Base-by-base conservation (phyloP, 2,113 vertebrate genomes). In the Eolophus roseicapilla region DNA sequence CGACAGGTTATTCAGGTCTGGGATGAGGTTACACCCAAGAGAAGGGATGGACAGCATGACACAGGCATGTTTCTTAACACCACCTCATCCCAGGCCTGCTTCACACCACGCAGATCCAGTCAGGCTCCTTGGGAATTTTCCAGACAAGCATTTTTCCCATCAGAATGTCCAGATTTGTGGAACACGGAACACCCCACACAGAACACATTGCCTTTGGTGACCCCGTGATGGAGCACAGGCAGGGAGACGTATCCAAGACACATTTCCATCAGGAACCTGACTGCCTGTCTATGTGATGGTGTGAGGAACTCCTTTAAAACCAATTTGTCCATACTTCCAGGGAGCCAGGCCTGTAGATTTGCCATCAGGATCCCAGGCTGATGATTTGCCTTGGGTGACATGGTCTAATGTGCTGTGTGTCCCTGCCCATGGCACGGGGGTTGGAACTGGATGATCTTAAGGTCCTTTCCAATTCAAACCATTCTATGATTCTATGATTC, bases 1-100 rank as follows among this genome's bases (percentile, higher is more conserved):
- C 10, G 31, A 62, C 95, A 95, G 89, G 91, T 97, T 97, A 87
- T 77, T 94, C 96, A 95, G 79, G 96, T 95, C 65, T 85, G 62
- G 62, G 47, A 18, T 37, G 39, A 85, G 83, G 84, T 79, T 62
- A 92, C 84, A 62, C 95, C 91, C 95, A 79, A 28, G 52, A 92
- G 81, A 33, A 13, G 17, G 74, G 81, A 62, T 73, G 74, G 41
- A 91, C 59, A 73, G 19, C 5, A 11, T 87, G 79, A 89, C 13
- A 3, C 65, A 65, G 78, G 35, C 29, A 5, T 7, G 2, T 95
- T 95, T 85, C 94, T 63, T 57, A 70, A 82, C 50, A 69, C 41
- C 57, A 52, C 52, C 49, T 63, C 17, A 46, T 80, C 80, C 62
- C 80, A 62, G 33, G 18, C 41, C 52, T 46, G 37, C 69, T 82